A percentile compares a stretch with the other conserved stretches of the same genome.
Evolutionary conservation across 2,888 invertebrate genomes (phyloP).

Genomic region (Xanthia togata): DNA sequence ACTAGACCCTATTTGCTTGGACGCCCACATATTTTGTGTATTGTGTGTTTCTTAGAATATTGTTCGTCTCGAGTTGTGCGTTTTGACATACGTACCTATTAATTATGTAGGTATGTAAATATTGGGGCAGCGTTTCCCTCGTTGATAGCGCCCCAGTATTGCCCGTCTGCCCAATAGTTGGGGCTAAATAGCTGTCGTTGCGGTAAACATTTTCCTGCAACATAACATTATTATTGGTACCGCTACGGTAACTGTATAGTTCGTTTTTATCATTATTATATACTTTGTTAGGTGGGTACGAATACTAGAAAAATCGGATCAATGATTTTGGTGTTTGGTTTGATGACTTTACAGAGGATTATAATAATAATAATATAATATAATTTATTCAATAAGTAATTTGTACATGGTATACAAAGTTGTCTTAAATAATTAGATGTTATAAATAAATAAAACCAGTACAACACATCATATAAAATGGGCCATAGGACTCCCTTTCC

Average conservation of each 20-base stretch:
- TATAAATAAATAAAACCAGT: too few relatives aligned
- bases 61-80: constrained; percentile 6
- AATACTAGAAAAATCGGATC: neutral
- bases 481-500: too few relatives aligned
- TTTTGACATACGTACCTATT: neutral
- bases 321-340: neutral
- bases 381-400: too few relatives aligned
- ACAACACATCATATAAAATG: too few relatives aligned
- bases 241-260: neutral
- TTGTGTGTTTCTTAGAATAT: constrained; percentile 35
- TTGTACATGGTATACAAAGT: too few relatives aligned
- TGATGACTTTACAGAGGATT: neutral
- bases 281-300: neutral
- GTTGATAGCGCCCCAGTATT: neutral
- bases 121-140: neutral
- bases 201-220: neutral
- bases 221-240: too few relatives aligned
- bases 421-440: too few relatives aligned
- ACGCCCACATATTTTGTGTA: constrained; percentile 16
- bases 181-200: neutral
- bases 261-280: neutral
- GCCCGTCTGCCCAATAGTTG: neutral
- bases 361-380: too few relatives aligned
- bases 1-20: too few relatives aligned
- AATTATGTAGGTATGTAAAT: neutral